Evolutionary conservation across 2,797 vertebrate species (phyloP).

Genomic region (Betta splendens): DNA sequence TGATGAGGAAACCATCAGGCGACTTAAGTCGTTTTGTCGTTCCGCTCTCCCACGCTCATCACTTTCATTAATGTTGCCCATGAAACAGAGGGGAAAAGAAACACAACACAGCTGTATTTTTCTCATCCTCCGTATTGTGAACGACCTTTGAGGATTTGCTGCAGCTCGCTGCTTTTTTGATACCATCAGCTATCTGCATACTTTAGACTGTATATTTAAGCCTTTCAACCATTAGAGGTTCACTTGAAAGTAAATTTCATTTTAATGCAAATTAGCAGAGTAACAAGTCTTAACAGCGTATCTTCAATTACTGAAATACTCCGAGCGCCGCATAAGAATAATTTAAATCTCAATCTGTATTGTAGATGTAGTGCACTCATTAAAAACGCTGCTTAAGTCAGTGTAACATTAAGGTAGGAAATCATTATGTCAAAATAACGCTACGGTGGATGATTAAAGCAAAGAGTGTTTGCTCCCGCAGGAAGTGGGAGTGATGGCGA

Average conservation of each 20-base stretch:
- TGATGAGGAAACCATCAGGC: constrained; percentile 29
- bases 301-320: constrained; percentile 52
- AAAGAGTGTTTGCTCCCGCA: constrained; percentile 14
- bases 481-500: constrained; percentile 40
- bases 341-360: constrained; percentile 28
- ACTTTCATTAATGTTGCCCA: constrained; percentile 19
- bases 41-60: constrained; percentile 8
- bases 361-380: constrained; percentile 13
- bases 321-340: constrained; percentile 18
- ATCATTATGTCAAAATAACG: constrained; percentile 19
- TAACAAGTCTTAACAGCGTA: constrained; percentile 32
- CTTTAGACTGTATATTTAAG: constrained; percentile 14
- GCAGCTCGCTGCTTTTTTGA: constrained; percentile 34
- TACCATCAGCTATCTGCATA: constrained; percentile 32
- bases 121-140: constrained; percentile 7
- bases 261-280: constrained; percentile 49
- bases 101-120: not conserved
- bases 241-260: constrained; percentile 47
- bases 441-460: constrained; percentile 21
- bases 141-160: constrained; percentile 25
- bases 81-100: not conserved
- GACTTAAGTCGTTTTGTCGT: constrained; percentile 13
- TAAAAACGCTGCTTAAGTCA: constrained; percentile 34
- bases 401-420: constrained; percentile 23
- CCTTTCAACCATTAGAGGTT: constrained; percentile 34